Percentiles rank a stretch among this genome's conserved stretches.
Evolutionary conservation across 2,888 invertebrate genomes (phyloP).

Genomic region (Steromphala cineraria): DNA sequence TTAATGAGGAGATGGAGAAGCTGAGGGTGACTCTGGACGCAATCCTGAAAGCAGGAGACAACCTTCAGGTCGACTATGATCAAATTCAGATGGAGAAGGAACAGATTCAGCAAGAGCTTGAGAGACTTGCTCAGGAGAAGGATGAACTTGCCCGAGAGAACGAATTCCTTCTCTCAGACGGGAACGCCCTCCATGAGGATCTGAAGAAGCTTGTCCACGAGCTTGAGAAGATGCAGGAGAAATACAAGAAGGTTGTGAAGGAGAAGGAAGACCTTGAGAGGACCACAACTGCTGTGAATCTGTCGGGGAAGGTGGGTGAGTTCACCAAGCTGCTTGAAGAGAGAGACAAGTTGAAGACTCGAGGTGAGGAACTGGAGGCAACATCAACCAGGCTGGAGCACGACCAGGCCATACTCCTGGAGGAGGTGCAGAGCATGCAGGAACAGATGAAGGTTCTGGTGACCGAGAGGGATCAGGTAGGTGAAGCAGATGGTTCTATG

Average conservation of each 20-base stretch:
- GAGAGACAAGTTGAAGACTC: conserved; percentile 51
- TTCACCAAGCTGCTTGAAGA: conserved; percentile 61
- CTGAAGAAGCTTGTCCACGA: conserved; percentile 65
- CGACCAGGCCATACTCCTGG: conserved; percentile 64
- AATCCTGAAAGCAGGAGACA: conserved; percentile 62
- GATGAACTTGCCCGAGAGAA: conserved; percentile 62
- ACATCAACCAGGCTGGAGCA: conserved; percentile 49
- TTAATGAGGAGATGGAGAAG: conserved; percentile 57
- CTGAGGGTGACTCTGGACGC: conserved; percentile 54
- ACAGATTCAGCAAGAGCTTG: conserved; percentile 48
- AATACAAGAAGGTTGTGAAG: conserved; percentile 45
- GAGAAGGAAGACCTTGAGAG: conserved; percentile 62
- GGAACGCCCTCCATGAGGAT: conserved; percentile 66
- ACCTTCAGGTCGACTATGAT: conserved; percentile 57
- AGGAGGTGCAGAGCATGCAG: conserved; percentile 64
- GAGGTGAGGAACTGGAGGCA: conserved; percentile 50
- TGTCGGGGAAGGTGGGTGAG: conserved; percentile 63
- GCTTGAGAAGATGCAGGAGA: conserved; percentile 64
- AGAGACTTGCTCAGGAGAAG: conserved; percentile 47
- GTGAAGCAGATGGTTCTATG: background rate
- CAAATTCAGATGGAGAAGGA: conserved; percentile 54
- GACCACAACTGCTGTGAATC: conserved; percentile 47
- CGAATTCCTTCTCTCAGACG: conserved; percentile 62
- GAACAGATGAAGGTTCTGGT: conserved; percentile 37
- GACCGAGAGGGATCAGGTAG: conserved; percentile 30